Percentiles rank a stretch among this genome's conserved stretches.
Evolutionary conservation across 2,797 vertebrate species (phyloP).

Genomic region (Chelon labrosus): DNA sequence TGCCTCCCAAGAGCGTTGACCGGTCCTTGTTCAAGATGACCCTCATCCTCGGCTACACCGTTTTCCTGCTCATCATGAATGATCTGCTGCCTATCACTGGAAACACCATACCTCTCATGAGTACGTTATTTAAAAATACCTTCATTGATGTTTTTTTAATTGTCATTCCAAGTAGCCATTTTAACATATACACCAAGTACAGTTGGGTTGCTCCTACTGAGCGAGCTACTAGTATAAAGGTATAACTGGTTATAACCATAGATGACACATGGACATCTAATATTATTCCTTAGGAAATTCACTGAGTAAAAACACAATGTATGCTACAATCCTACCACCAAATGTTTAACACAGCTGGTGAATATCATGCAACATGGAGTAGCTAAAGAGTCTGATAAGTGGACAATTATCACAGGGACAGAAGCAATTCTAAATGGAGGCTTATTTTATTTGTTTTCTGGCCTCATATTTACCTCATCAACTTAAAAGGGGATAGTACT

Average conservation of each 20-base stretch:
- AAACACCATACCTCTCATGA: conserved; percentile 78
- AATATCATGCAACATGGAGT: too few species aligned
- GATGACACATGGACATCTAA: neutral
- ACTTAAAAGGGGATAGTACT: neutral
- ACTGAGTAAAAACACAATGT: too few species aligned
- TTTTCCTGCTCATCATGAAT: conserved; percentile 86
- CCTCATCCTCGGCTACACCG: conserved; percentile 84
- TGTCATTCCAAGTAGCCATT: neutral
- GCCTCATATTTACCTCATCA: neutral
- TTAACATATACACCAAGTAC: neutral
- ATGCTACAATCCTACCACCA: too few species aligned
- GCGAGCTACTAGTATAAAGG: neutral
- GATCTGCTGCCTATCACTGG: conserved; percentile 81
- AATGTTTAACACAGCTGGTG: too few species aligned
- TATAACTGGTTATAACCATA: neutral
- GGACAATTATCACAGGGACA: neutral
- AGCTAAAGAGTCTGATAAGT: neutral
- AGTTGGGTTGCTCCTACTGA: neutral
- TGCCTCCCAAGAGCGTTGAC: conserved; percentile 75
- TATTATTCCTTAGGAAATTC: neutral
- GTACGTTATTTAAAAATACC: conserved; percentile 49
- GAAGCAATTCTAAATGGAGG: neutral
- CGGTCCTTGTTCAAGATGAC: conserved; percentile 85
- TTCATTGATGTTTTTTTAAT: neutral
- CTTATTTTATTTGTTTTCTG: neutral